Base-by-base conservation (phyloP, 1,140 invertebrate genomes). In the Heliconius eleuchia region DNA sequence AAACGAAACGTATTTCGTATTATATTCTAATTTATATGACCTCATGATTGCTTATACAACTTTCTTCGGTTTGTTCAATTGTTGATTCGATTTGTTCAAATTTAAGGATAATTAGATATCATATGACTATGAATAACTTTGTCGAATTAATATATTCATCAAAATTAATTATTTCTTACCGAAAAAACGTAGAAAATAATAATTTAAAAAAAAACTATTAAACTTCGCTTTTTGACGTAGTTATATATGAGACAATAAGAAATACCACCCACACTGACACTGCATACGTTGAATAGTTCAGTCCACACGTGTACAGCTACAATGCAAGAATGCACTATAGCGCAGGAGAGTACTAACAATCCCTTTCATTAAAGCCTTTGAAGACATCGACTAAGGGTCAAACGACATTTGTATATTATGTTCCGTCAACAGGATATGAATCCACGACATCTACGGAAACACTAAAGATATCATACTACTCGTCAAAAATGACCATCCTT, bases 281-380 rank as follows among this genome's bases (percentile, higher is more conserved):
- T 30, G 60, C 27, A 30, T 30, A 27, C 27, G 27, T 66, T 57
- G 19, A 57, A 66, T 30, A 66, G 60, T 66, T 8, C 60, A 52
- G 50, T 19, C 50, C 50, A 57, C 55, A 66, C 60, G 60, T 66
- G 60, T 30, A 66, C 27, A 27, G 60, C 50, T 52, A 19, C 50
- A 37, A 37, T 37, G 34, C 34, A 37, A 37, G 34, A 8, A 52
- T 52, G 50, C 50, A 57, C 3, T 30, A 60, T n/a, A 9, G 8
- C 57, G 2, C 9, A 60, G 60, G 60, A 66, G 27, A 66, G 60
- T 23, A 30, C 60, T 66, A 30, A 66, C 60, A 30, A 66, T 27
- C 60, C 60, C 60, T 30, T 66, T 66, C 23, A 66, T 66, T 66
- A 66, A 66, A 30, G 23, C 60, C 60, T 66, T 66, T 66, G 13